Base-by-base conservation (phyloP, 2,888 invertebrate species). In the Celastrina argiolus region DNA sequence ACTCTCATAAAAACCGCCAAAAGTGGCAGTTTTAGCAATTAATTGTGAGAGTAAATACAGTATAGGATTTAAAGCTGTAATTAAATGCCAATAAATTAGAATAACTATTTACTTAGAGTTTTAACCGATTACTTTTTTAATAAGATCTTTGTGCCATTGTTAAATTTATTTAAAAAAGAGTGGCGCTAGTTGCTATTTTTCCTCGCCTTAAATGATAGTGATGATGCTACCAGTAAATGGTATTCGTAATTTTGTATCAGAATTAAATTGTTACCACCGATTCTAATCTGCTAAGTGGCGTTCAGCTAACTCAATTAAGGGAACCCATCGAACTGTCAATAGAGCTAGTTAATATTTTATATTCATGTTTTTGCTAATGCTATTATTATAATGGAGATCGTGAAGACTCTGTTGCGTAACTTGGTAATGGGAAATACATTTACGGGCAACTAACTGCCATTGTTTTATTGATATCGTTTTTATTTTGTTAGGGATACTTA, bases 231-330 rank as follows among this genome's bases (percentile, higher is more conserved):
- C 28, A 6, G 61, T 63, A 56, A 34, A 63, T 26, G 61, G 64
- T 66, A 39, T 51, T 64, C 65, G 68, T 69, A 68, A 69, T 70
- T 71, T 65, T 71, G 70, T 70, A 70, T 67, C 68, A 63, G 59
- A 59, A 69, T 61, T 68, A 61, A 56, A 63, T 51, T 36, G 66
- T 16, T 8, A 61, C 65, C 66, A 64, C 65, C 72, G 68, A 71
- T 71, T 72, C 70, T 73, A 75, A 76, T 76, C 74, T 70, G 68
- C 70, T 70, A 75, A 76, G 76, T 75, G 75, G 72, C 67, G 70
- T 69, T 18, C 59, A 56, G 71, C 69, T 75, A 76, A 76, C 73
- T 73, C 72, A 72, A 76, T 75, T 75, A 75, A 72, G 68, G 66
- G 70, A 59, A 66, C 66, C 69, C 70, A 71, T 68, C 70, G 66